phyloP scores from a whole-genome alignment of 2,888 invertebrate genomes.

The Ophion slaviceki region DNA sequence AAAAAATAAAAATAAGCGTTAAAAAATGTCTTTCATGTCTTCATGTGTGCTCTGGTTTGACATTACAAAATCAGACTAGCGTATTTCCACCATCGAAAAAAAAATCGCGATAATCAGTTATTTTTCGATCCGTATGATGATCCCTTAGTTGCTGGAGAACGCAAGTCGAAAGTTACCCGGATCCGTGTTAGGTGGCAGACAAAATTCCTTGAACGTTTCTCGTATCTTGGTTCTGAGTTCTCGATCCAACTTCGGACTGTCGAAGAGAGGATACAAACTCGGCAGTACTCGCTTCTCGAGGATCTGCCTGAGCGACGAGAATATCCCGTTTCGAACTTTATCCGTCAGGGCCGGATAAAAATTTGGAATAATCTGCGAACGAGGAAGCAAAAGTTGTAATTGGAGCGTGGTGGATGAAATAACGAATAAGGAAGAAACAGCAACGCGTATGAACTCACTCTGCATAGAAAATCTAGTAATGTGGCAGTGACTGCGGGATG shows the following conservation, averaged over 20 bases:
- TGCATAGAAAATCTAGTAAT: constrained; percentile 94
- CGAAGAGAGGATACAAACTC: constrained; percentile 93
- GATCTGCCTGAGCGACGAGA: constrained; percentile 92
- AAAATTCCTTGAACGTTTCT: constrained; percentile 97
- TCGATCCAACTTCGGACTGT: constrained; percentile 93
- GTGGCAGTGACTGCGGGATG: constrained; percentile 96
- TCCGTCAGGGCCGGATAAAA: constrained; percentile 92
- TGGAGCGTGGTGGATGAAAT: neutral
- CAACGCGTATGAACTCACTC: constrained; percentile 83
- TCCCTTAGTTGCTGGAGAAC: constrained; percentile 2
- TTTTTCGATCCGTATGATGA: no score
- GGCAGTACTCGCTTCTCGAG: constrained; percentile 96
- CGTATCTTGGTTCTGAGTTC: constrained; percentile 93
- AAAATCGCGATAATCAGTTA: no score
- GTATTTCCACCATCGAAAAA: no score
- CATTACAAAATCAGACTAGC: no score
- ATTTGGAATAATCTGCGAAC: constrained; percentile 91
- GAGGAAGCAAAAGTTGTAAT: neutral
- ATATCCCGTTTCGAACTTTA: constrained; percentile 92
- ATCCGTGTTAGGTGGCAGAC: constrained; percentile 86
- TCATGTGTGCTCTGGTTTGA: no score
- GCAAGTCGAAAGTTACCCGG: constrained; percentile 81
- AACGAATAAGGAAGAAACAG: constrained; percentile 18
- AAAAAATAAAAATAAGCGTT: no score
- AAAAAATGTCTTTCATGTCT: no score